Evolutionary conservation across 1,140 invertebrate genomes (phyloP).

Genomic region (Drosophila tsacasi): DNA sequence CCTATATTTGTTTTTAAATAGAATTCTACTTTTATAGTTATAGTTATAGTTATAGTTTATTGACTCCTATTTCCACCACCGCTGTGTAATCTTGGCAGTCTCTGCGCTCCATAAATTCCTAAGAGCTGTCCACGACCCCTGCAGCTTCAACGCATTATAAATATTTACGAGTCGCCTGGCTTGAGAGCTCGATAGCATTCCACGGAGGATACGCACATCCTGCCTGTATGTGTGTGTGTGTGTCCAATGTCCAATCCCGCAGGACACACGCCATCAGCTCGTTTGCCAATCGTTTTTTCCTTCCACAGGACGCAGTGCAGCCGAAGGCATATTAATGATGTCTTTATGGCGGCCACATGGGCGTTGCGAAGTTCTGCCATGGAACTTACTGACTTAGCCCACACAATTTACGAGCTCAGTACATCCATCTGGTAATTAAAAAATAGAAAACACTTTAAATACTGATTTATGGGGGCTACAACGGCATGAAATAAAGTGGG

Average conservation of each 20-base stretch:
- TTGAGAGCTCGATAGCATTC: constrained; percentile 3
- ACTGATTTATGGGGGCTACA: constrained; percentile 64
- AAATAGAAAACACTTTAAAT: constrained; percentile 64
- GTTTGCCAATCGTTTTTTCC: constrained; percentile 51
- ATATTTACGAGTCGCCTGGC: constrained; percentile 53
- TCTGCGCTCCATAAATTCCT: constrained; percentile 30
- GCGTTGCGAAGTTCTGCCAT: not conserved
- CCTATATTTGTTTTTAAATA: too few species aligned
- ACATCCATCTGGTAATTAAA: constrained; percentile 77
- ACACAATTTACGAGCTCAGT: constrained; percentile 63
- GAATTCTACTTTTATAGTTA: not conserved
- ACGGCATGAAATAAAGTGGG: constrained; percentile 4
- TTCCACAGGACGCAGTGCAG: constrained; percentile 18
- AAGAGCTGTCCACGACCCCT: constrained; percentile 8
- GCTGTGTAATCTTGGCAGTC: not conserved
- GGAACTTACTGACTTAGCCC: constrained; percentile 30
- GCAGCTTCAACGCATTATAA: constrained; percentile 53
- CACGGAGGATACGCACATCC: constrained; percentile 26
- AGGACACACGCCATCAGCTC: constrained; percentile 28
- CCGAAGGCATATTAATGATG: constrained; percentile 68
- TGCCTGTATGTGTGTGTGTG: constrained; percentile 25
- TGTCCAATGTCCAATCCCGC: constrained; percentile 26
- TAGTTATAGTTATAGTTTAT: not conserved
- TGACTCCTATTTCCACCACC: not conserved
- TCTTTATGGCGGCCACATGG: constrained; percentile 44